Conservation (phyloP, 2,888 invertebrate genomes). For the Pediacus dermestoides region DNA sequence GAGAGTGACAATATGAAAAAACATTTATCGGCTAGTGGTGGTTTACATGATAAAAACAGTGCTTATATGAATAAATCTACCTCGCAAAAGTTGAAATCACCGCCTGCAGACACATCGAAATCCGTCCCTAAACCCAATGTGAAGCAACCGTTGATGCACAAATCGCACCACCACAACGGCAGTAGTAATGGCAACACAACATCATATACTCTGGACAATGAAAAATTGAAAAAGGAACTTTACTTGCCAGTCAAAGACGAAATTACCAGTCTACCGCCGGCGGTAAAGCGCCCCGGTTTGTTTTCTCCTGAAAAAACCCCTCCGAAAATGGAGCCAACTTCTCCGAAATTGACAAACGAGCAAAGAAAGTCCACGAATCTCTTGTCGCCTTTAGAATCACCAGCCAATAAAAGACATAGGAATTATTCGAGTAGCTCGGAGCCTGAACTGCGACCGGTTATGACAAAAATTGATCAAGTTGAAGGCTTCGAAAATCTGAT, state of each 20-base stretch:
- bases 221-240: constrained; percentile 11
- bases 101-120: constrained; percentile 41
- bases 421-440: constrained; percentile 52
- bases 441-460: constrained; percentile 60
- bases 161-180: constrained; percentile 23
- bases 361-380: constrained; percentile 12
- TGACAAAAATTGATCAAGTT: constrained; percentile 61
- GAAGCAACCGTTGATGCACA: constrained; percentile 8
- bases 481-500: constrained; percentile 61
- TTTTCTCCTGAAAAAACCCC: constrained; percentile 66
- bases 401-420: constrained; percentile 40
- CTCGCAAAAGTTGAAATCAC: constrained; percentile 45
- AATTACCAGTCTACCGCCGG: constrained; percentile 25
- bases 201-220: constrained; percentile 1
- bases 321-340: constrained; percentile 45
- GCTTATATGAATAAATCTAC: constrained; percentile 41
- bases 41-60: constrained; percentile 37
- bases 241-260: constrained; percentile 31
- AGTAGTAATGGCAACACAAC: constrained; percentile 20
- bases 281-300: constrained; percentile 58
- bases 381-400: constrained; percentile 35
- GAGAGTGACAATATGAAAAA: constrained; percentile 40
- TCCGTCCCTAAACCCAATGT: constrained; percentile 43
- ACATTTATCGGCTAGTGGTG: constrained; percentile 33
- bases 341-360: constrained; percentile 16